Base-by-base conservation (phyloP, 2,888 invertebrate genomes). In the Oscheius sp. region DNA sequence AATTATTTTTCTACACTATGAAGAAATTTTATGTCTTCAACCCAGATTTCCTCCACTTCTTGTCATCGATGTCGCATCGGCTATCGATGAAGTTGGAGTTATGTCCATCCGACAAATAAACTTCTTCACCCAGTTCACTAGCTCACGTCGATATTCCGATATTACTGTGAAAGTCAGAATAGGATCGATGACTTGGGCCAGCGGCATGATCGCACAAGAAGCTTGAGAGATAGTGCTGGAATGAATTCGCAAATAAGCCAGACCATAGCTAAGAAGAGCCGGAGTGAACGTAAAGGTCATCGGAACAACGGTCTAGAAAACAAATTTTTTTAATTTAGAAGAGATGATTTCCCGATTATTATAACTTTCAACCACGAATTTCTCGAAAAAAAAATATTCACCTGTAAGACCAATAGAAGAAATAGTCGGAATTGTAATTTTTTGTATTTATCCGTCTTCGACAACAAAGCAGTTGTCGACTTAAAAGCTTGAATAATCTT, bases 341-440 rank as follows among this genome's bases (percentile, higher is more conserved):
- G n/a, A n/a, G n/a, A n/a, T n/a, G n/a, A 17, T 12, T 45, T 8
- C n/a, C n/a, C n/a, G n/a, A n/a, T n/a, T n/a, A n/a, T n/a, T n/a
- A n/a, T n/a, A n/a, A n/a, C n/a, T n/a, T n/a, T n/a, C n/a, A n/a
- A n/a, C n/a, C n/a, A n/a, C n/a, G n/a, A n/a, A n/a, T n/a, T n/a
- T n/a, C n/a, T n/a, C n/a, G n/a, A n/a, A n/a, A n/a, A n/a, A n/a
- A n/a, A n/a, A n/a, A n/a, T n/a, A 8, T 17, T 12, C 8, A 54
- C 54, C 33, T 54, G 54, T 5, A 54, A 32, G 20, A 54, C n/a
- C 14, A 54, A 20, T 9, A 54, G 54, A 9, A 54, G 0, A 32
- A 54, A 54, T 3, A 54, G 33, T 20, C 54, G 14, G 30, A 20
- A n/a, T 54, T 54, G 54, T 20, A 54, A 9, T 32, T 32, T 30